phyloP scores from a whole-genome alignment of 1,140 invertebrate species.

The Metaphire vulgaris region DNA sequence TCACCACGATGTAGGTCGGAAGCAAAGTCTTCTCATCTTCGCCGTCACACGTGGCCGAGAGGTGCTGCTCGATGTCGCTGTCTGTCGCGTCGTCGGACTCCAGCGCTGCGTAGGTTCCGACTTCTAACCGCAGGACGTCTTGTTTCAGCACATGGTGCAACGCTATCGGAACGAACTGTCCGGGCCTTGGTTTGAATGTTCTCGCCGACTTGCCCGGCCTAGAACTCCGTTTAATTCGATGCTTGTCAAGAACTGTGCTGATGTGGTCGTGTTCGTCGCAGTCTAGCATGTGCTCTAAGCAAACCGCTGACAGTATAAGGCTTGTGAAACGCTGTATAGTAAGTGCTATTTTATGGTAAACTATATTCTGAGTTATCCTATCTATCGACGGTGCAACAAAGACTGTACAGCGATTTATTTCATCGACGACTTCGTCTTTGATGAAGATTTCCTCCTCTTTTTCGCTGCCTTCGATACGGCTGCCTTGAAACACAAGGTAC shows the following conservation, averaged over 20 bases:
- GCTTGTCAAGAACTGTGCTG: not conserved
- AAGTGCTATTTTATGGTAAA: not conserved
- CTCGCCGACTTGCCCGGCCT: not conserved
- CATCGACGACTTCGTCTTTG: not conserved
- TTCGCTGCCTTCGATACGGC: not conserved
- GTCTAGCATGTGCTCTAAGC: not conserved
- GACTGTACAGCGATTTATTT: not conserved
- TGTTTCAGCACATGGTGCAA: not conserved
- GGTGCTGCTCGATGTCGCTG: not conserved
- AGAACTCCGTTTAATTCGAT: not conserved
- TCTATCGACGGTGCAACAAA: not conserved
- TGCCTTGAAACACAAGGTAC: not conserved
- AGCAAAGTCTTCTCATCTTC: not conserved
- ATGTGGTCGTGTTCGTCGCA: not conserved
- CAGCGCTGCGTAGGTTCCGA: not conserved
- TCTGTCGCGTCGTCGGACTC: not conserved
- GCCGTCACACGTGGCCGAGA: too few relatives aligned
- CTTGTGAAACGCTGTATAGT: too few relatives aligned
- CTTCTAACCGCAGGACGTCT: not conserved
- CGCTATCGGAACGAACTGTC: not conserved
- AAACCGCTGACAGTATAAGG: not conserved
- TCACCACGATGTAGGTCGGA: conserved; percentile 14
- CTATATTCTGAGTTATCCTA: not conserved
- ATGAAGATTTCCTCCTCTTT: not conserved
- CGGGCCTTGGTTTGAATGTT: not conserved